Conservation (phyloP, 2,888 invertebrate species). For the Pristionchus fissidentatus region DNA sequence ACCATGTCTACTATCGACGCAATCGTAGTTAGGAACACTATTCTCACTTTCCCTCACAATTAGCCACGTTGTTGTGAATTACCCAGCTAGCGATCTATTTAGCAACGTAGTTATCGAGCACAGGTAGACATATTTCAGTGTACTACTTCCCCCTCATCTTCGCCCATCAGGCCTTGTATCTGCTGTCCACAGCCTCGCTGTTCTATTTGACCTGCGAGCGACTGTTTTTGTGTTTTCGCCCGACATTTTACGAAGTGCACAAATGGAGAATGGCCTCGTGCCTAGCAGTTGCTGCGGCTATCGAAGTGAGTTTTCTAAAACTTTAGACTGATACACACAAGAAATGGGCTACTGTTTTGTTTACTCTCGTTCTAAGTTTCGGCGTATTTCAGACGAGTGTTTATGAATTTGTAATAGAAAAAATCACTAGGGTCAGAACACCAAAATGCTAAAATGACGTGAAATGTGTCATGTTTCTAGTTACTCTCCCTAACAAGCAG, state of each 20-base stretch:
- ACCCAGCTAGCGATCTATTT: not conserved
- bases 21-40: too few relatives aligned
- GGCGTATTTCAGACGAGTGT: not conserved
- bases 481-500: too few relatives aligned
- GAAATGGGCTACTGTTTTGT: not conserved
- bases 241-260: not conserved
- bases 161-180: not conserved
- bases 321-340: not conserved
- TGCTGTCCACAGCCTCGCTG: not conserved
- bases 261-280: not conserved
- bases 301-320: not conserved
- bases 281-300: not conserved
- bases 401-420: not conserved
- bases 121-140: not conserved
- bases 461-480: too few relatives aligned
- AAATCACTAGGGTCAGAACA: too few relatives aligned
- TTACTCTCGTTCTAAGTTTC: not conserved
- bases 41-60: too few relatives aligned
- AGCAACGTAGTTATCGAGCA: not conserved
- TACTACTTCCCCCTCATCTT: constrained; percentile 15
- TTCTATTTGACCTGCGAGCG: not conserved
- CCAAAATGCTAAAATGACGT: too few relatives aligned
- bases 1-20: too few relatives aligned
- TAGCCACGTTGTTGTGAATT: not conserved
- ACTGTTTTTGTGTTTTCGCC: not conserved